Percentiles rank a stretch among this genome's conserved stretches.
Evolutionary conservation across 2,888 invertebrate genomes (phyloP).

Genomic region (Stenotaenia linearis): DNA sequence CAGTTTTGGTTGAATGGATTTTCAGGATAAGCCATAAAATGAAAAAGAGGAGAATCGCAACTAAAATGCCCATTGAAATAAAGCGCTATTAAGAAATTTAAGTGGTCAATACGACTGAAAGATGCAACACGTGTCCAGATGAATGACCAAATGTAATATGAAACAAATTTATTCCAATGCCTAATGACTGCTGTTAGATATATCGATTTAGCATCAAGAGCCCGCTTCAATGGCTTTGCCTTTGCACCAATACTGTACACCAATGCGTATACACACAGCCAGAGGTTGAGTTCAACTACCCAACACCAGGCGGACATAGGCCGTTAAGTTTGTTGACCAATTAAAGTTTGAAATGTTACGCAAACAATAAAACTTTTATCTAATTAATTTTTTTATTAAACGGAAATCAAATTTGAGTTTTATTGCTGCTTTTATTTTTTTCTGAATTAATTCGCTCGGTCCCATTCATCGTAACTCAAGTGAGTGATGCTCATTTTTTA

Average conservation of each 20-base stretch:
- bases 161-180: slow-evolving; percentile 21
- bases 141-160: slow-evolving; percentile 21
- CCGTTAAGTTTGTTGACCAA: slow-evolving; percentile 23
- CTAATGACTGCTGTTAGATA: slow-evolving; percentile 26
- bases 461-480: not conserved
- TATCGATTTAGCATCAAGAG: slow-evolving; percentile 24
- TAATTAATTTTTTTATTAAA: not conserved
- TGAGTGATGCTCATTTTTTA: not conserved
- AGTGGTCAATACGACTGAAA: slow-evolving; percentile 20
- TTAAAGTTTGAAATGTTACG: slow-evolving; percentile 19
- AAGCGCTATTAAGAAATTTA: slow-evolving; percentile 15
- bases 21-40: not conserved
- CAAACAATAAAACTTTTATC: not conserved
- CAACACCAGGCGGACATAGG: slow-evolving; percentile 23
- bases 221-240: slow-evolving; percentile 18
- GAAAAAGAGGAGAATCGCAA: not conserved
- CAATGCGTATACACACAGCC: slow-evolving; percentile 10
- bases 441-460: not conserved
- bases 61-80: slow-evolving; percentile 7
- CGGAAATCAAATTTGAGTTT: not conserved
- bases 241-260: slow-evolving; percentile 11
- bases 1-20: not conserved
- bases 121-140: slow-evolving; percentile 26
- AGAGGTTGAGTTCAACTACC: slow-evolving; percentile 26
- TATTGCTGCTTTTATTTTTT: not conserved